These are phyloP conservation scores for Macrobrachium rosenbergii DNA, from an alignment of 1,140 invertebrate species.

Conservation along the genomic window DNA sequence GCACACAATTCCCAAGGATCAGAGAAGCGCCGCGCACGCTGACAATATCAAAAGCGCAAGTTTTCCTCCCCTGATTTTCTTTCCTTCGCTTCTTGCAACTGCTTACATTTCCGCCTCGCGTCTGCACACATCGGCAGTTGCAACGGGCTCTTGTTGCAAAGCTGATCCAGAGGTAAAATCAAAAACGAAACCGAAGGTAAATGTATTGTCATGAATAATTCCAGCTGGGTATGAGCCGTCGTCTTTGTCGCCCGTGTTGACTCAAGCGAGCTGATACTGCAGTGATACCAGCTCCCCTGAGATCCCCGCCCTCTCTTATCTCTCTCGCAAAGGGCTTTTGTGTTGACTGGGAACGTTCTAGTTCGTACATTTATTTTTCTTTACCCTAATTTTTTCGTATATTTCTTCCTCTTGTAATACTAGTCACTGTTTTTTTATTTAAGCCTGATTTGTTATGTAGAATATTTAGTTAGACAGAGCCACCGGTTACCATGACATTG, in stretches of 20 bases:
- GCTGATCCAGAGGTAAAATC: constrained; percentile 38
- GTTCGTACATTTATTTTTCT: neutral
- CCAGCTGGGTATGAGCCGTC: constrained; percentile 39
- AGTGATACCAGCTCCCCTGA: constrained; percentile 15
- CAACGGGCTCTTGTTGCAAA: constrained; percentile 20
- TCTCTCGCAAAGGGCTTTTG: neutral
- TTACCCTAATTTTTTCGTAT: too few relatives aligned
- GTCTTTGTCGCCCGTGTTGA: constrained; percentile 45
- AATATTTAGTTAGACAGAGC: too few relatives aligned
- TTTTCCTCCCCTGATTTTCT: too few relatives aligned
- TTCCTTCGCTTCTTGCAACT: neutral
- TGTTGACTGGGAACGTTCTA: neutral
- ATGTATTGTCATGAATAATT: constrained; percentile 61
- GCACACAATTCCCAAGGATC: too few relatives aligned
- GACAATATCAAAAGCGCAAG: too few relatives aligned
- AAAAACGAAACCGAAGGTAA: constrained; percentile 57
- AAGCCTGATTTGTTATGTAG: too few relatives aligned
- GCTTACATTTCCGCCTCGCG: neutral
- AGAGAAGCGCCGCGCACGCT: too few relatives aligned
- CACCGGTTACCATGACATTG: neutral
- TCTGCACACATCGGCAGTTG: neutral
- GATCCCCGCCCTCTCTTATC: neutral
- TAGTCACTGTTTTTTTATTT: too few relatives aligned
- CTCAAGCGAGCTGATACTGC: constrained; percentile 47
- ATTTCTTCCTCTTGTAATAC: too few relatives aligned